Percentiles rank a stretch among this genome's conserved stretches.
Evolutionary conservation across 2,888 invertebrate species (phyloP).

Genomic region (Tolmerus cingulatus): DNA sequence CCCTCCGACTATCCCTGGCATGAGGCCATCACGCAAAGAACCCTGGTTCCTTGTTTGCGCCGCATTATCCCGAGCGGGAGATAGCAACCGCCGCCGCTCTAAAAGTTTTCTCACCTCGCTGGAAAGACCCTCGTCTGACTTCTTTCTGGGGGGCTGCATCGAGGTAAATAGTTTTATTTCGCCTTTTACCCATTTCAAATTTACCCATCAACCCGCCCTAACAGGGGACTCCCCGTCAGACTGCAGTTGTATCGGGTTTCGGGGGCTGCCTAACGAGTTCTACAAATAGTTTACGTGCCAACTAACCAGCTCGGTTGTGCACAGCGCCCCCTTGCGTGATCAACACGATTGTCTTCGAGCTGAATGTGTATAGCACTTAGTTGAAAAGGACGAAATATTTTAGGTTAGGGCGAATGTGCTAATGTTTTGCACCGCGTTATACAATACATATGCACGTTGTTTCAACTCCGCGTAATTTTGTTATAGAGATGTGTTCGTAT

Average conservation of each 20-base stretch:
- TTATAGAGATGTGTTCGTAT: neutral
- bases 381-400: neutral
- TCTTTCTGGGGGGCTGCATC: neutral
- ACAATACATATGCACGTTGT: neutral
- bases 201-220: neutral
- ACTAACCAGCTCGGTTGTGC: neutral
- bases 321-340: neutral
- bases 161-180: constrained; percentile 1
- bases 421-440: neutral
- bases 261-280: neutral
- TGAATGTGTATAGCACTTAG: constrained; percentile 13
- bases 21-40: neutral
- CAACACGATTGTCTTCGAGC: neutral
- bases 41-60: neutral
- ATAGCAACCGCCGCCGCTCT: neutral
- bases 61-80: neutral
- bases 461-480: neutral
- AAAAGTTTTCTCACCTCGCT: constrained; percentile 4
- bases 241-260: constrained; percentile 13
- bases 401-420: neutral
- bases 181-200: neutral
- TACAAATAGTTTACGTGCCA: constrained; percentile 1
- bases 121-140: neutral
- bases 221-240: neutral
- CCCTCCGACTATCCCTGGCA: neutral